Evolutionary conservation across 2,797 vertebrate species (phyloP).

Genomic region (Thalassophryne amazonica): DNA sequence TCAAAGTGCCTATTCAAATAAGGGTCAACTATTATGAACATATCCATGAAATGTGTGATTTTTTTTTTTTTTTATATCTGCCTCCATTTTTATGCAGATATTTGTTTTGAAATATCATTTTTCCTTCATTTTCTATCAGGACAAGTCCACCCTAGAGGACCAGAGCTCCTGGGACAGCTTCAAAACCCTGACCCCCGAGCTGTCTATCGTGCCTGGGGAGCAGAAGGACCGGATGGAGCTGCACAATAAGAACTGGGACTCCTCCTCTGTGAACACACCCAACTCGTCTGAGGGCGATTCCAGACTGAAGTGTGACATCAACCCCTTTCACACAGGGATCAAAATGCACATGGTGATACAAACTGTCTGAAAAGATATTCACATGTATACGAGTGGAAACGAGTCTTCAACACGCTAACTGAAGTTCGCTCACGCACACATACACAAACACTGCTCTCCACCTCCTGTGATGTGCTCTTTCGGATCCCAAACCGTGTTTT

Average conservation of each 20-base stretch:
- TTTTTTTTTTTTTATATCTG: neutral
- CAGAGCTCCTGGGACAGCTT: conserved; percentile 92
- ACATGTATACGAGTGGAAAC: conserved; percentile 57
- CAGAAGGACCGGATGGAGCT: conserved; percentile 90
- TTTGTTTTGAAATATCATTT: neutral
- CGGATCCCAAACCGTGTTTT: conserved; percentile 66
- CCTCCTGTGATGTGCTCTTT: conserved; percentile 53
- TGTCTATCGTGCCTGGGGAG: conserved; percentile 85
- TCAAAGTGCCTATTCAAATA: no score
- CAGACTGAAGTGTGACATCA: conserved; percentile 99
- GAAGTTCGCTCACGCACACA: conserved; percentile 17
- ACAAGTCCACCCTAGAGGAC: conserved; percentile 83
- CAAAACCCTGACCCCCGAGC: conserved; percentile 91
- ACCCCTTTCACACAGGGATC: no score
- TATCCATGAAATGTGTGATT: no score
- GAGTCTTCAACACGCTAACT: no score
- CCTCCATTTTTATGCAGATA: neutral
- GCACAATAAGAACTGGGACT: conserved; percentile 90
- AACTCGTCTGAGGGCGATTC: conserved; percentile 92
- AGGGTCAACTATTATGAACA: no score
- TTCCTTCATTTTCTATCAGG: conserved; percentile 69
- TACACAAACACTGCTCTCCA: conserved; percentile 38
- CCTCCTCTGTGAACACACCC: conserved; percentile 81
- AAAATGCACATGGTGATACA: conserved; percentile 39
- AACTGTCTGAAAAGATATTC: conserved; percentile 50